Percentiles rank a stretch among this genome's conserved stretches.
Evolutionary conservation across 2,797 vertebrate genomes (phyloP).

Genomic region (Nyctalus aviator): DNA sequence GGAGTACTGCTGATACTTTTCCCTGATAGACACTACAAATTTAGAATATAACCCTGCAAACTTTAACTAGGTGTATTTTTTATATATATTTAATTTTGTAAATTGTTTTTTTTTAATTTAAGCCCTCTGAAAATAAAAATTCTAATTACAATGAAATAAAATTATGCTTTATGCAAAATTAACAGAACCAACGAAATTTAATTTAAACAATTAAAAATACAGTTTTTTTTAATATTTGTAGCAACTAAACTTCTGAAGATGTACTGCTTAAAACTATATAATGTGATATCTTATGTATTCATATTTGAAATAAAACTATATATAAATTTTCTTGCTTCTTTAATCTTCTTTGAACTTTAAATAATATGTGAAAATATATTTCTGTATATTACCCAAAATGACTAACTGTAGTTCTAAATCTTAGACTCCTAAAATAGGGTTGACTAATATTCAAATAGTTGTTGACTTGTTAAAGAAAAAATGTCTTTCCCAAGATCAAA

Average conservation of each 20-base stretch:
- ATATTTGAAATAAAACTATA: not conserved
- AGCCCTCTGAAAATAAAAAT: not conserved
- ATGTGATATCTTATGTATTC: not conserved
- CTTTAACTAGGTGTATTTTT: not conserved
- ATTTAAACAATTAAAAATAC: not conserved
- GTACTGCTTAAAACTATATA: not conserved
- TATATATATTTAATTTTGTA: not conserved
- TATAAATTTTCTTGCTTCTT: not conserved
- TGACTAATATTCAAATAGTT: not conserved
- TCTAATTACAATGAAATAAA: not conserved
- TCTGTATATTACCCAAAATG: not conserved
- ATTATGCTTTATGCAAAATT: not conserved
- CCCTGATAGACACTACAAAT: not conserved
- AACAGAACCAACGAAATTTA: not conserved
- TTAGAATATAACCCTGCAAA: not conserved
- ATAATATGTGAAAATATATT: not conserved
- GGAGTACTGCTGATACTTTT: not conserved
- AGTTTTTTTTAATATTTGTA: not conserved
- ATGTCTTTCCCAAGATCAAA: not conserved
- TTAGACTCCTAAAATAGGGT: not conserved
- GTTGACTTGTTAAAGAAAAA: not conserved
- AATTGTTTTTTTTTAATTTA: not conserved
- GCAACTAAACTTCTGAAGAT: not conserved
- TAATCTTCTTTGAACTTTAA: not conserved
- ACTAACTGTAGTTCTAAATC: not conserved